Evolutionary conservation across 2,888 invertebrate species (phyloP).

Genomic region (Seira ritae): DNA sequence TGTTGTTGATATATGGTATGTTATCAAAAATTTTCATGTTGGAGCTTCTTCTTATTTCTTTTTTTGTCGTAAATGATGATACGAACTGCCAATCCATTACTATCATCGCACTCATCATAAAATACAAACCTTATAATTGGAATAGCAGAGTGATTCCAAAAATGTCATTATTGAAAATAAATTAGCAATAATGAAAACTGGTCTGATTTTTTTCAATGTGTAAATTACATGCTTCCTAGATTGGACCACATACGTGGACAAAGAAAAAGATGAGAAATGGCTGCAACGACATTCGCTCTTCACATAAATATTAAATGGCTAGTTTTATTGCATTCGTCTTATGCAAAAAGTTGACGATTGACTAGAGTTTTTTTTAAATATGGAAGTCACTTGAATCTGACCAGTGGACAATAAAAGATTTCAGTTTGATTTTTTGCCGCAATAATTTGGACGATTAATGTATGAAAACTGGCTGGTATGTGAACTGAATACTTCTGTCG

Average conservation of each 20-base stretch:
- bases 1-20: constrained; percentile 27
- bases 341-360: too few species aligned
- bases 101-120: too few species aligned
- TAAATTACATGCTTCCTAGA: constrained; percentile 27
- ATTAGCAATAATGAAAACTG: constrained; percentile 8
- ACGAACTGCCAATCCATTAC: neutral
- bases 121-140: too few species aligned
- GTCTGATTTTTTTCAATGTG: constrained; percentile 25
- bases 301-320: neutral
- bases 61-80: constrained; percentile 19
- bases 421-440: too few species aligned
- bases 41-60: constrained; percentile 26
- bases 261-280: constrained; percentile 15
- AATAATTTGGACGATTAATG: too few species aligned
- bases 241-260: neutral
- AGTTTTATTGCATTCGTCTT: constrained; percentile 3
- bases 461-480: too few species aligned
- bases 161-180: neutral
- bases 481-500: too few species aligned
- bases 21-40: neutral
- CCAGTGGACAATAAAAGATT: too few species aligned
- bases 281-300: neutral
- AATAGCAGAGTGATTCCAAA: neutral
- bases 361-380: too few species aligned
- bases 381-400: too few species aligned